A percentile compares a stretch with the other conserved stretches of the same genome.
Conservation (phyloP, 2,113 vertebrate species). For the Orientallactaga bullata region DNA sequence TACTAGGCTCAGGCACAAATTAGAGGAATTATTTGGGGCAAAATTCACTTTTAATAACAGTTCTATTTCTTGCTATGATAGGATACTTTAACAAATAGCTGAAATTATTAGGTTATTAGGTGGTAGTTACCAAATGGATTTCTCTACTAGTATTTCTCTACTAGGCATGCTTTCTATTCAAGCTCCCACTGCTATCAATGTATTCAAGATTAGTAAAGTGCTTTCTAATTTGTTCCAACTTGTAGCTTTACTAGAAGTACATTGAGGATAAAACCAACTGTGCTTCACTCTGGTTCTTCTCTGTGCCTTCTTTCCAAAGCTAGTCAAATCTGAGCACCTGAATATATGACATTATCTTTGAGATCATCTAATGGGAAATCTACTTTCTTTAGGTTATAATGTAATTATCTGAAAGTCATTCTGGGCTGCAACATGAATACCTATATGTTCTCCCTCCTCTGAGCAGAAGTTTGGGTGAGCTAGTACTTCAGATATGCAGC, state of each 20-base stretch:
- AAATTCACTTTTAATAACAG: not conserved
- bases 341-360: not conserved
- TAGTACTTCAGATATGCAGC: not conserved
- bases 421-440: too few relatives aligned
- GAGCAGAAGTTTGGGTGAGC: not conserved
- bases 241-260: not conserved
- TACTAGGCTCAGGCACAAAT: constrained; percentile 10
- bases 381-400: too few relatives aligned
- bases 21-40: not conserved
- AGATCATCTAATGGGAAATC: not conserved
- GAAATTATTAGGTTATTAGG: too few relatives aligned
- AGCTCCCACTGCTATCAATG: not conserved
- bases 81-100: not conserved
- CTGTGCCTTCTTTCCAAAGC: constrained; percentile 15
- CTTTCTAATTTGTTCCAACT: not conserved
- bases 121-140: not conserved
- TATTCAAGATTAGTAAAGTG: not conserved
- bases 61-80: not conserved
- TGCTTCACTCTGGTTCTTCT: not conserved
- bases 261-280: constrained; percentile 1
- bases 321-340: not conserved
- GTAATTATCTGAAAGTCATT: too few relatives aligned
- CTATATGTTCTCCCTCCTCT: too few relatives aligned
- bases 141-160: not conserved
- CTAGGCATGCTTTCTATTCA: not conserved